A percentile compares a stretch with the other conserved stretches of the same genome.
These are phyloP conservation scores for Synodontis membranacea DNA, from an alignment of 2,113 vertebrate genomes.

Conservation along the genomic window DNA sequence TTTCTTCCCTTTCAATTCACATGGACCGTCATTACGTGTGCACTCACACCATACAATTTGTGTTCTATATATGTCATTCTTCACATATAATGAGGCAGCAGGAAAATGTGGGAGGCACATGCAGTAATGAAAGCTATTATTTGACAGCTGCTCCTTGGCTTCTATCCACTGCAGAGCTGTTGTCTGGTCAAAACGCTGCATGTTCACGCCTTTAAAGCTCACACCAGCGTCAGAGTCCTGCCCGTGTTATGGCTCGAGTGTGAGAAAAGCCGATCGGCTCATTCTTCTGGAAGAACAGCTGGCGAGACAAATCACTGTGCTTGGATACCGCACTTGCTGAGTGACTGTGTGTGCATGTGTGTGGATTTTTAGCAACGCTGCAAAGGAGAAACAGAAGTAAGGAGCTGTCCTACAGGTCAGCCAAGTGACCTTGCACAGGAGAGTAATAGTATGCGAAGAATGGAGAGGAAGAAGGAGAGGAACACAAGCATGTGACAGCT, in stretches of 20 bases:
- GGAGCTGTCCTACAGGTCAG: slow-evolving; percentile 1
- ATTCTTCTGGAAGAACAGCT: slow-evolving; percentile 49
- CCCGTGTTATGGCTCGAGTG: slow-evolving; percentile 32
- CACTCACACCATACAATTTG: slow-evolving; percentile 17
- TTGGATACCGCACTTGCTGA: slow-evolving; percentile 19
- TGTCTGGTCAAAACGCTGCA: not conserved
- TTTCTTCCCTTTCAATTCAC: too few relatives aligned
- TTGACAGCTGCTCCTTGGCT: slow-evolving; percentile 15
- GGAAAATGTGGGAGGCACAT: not conserved
- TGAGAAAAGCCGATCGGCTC: slow-evolving; percentile 45
- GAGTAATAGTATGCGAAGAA: slow-evolving; percentile 14
- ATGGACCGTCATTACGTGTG: not conserved
- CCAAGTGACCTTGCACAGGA: not conserved
- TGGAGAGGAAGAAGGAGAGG: not conserved
- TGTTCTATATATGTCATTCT: slow-evolving; percentile 29
- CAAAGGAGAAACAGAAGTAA: slow-evolving; percentile 11
- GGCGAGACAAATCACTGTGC: slow-evolving; percentile 28
- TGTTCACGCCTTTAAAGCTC: not conserved
- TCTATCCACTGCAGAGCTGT: not conserved
- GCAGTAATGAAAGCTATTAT: slow-evolving; percentile 37
- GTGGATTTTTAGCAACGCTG: not conserved
- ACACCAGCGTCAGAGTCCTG: not conserved
- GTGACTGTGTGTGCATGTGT: not conserved
- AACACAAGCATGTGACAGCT: slow-evolving; percentile 81
- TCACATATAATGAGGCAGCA: slow-evolving; percentile 21